Base-by-base conservation (phyloP, 2,797 vertebrate species). In the Poeciliopsis paucimaculata region DNA sequence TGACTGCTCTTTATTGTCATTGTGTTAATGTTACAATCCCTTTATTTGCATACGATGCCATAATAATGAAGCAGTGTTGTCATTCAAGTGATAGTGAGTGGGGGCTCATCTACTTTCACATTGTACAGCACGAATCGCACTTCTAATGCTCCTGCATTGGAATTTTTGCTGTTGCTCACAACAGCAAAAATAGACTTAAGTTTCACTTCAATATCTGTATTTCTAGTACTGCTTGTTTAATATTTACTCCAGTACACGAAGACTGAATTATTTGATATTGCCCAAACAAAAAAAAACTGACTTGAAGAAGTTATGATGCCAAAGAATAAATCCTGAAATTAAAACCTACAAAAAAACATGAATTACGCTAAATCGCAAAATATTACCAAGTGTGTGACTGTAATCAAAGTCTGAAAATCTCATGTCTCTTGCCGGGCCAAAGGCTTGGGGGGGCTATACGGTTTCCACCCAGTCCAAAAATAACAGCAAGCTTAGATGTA, bases 381-480 rank as follows among this genome's bases (percentile, higher is more conserved):
- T 31, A 41, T 74, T 64, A 80, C 55, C 72, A 74, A 88, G 82
- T 76, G 79, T 81, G 79, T 75, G 80, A 81, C 80, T 87, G 78
- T 73, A 51, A 86, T 80, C 53, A 72, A 20, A 79, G 80, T 81
- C 62, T 62, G 60, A 77, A 82, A 72, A 62, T 64, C 77, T 78
- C 85, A 68, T 77, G 76, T 86, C 84, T 83, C 77, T 23, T 64
- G 80, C 79, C 47, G 66, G 78, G 92, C 91, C 93, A 95, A 94
- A 89, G 78, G 93, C 96, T 96, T 60, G 13, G 72, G 43, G 88
- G 62, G 79, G 91, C 90, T 94, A 94, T 95, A 95, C 90, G 76
- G 93, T 96, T 96, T 96, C 94, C 92, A 91, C 68, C 82, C 73
- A 36, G 88, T 89, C 91, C 94, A 94, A 95, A 96, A 95, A 96